phyloP scores from a whole-genome alignment of 2,888 invertebrate species.

The Dinocampus coccinellae region DNA sequence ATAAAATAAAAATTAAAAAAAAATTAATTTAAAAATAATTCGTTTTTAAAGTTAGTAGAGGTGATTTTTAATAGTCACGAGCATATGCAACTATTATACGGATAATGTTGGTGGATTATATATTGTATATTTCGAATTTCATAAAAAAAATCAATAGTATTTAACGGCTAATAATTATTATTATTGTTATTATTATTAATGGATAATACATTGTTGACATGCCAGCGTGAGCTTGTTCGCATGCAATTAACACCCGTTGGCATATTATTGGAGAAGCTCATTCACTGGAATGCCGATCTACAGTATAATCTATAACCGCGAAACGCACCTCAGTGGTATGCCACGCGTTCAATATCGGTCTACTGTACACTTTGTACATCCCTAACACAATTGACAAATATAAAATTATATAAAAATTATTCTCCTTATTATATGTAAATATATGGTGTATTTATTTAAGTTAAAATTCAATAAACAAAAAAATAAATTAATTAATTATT shows the following conservation, averaged over 20 bases:
- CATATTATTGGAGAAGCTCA: conserved; percentile 30
- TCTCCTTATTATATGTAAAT: background rate
- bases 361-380: background rate
- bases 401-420: background rate
- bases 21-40: conserved; percentile 27
- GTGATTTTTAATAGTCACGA: background rate
- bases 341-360: conserved; percentile 12
- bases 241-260: conserved; percentile 36
- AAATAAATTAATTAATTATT: too few relatives aligned
- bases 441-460: background rate
- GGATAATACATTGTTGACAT: conserved; percentile 19
- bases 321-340: conserved; percentile 34
- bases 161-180: conserved; percentile 15
- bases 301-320: conserved; percentile 34
- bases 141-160: background rate
- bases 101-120: background rate
- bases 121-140: background rate
- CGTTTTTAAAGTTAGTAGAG: background rate
- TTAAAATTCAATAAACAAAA: too few relatives aligned
- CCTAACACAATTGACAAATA: background rate
- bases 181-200: too few relatives aligned
- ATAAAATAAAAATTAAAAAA: background rate
- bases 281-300: conserved; percentile 31
- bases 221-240: conserved; percentile 21
- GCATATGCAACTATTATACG: background rate